Base-by-base conservation (phyloP, 2,113 vertebrate genomes). In the Hipposideros armiger region DNA sequence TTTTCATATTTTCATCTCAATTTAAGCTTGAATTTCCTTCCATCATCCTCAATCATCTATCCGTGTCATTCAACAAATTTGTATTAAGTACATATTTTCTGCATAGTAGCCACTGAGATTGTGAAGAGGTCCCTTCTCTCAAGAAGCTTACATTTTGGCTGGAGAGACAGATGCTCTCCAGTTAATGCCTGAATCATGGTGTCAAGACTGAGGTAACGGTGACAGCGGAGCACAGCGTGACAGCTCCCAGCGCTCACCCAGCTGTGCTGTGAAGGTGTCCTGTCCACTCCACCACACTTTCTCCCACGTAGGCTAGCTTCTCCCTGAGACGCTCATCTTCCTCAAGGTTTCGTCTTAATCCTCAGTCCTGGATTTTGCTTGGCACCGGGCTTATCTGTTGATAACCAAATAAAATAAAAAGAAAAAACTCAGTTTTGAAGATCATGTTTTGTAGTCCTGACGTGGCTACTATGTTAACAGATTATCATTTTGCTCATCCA, bases 401-500 rank as follows among this genome's bases (percentile, higher is more conserved):
- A 40, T 70, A 88, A 60, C 69, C 66, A n/a, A 13, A 77, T 15
- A 54, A 78, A 30, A 11, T 32, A 67, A 30, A 70, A 2, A 9
- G 15, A 62, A 42, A 2, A 52, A 11, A 10, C 5, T 1, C 76
- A 14, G 20, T 17, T 45, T 74, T 17, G 28, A 90, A 74, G 36
- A 20, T 3, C 36, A 10, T 24, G 45, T 52, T 52, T n/a, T 62
- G 7, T 50, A 3, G 70, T 11, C 20, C 36, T 17, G 52, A 20
- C 8, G 11, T 10, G 5, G 8, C 24, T 47, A 9, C 56, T 32
- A 7, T 36, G 45, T 52, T 7, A 52, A n/a, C n/a, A 67, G 77
- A 11, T 58, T 30, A 45, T 26, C 14, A 0, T 32, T 24, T 52
- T 28, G 7, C 67, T 45, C 26, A 11, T 6, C 15, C 1, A 0